Conservation (phyloP, 2,888 invertebrate species). For the Metallyticus violacea region DNA sequence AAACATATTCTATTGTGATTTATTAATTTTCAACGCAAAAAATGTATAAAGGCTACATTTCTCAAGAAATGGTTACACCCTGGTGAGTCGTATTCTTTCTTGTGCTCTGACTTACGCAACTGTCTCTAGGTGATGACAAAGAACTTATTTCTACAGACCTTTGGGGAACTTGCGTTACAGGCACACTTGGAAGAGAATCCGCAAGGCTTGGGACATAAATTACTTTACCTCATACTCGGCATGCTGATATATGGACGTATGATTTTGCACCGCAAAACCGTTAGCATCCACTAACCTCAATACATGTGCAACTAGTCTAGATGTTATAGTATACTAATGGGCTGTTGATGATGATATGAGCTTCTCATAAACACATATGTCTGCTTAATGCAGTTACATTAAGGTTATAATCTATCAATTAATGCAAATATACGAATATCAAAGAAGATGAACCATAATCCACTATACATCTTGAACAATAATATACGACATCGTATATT, state of each 20-base stretch:
- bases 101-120: neutral
- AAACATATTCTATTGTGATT: neutral
- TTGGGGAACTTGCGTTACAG: neutral
- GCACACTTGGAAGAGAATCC: too few relatives aligned
- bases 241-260: neutral
- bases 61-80: neutral
- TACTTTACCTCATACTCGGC: neutral
- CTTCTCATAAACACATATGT: neutral
- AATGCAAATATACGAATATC: too few relatives aligned
- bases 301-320: neutral
- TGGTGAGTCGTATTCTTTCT: neutral
- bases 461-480: neutral
- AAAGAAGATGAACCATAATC: neutral
- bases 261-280: neutral
- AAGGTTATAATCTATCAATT: too few relatives aligned
- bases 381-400: neutral
- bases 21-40: neutral
- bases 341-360: neutral
- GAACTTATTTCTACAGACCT: neutral
- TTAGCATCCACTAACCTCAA: neutral
- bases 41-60: neutral
- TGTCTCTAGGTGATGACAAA: neutral
- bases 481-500: neutral
- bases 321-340: neutral
- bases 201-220: neutral